phyloP scores from a whole-genome alignment of 2,888 invertebrate species.

The Hybos culiciformis region DNA sequence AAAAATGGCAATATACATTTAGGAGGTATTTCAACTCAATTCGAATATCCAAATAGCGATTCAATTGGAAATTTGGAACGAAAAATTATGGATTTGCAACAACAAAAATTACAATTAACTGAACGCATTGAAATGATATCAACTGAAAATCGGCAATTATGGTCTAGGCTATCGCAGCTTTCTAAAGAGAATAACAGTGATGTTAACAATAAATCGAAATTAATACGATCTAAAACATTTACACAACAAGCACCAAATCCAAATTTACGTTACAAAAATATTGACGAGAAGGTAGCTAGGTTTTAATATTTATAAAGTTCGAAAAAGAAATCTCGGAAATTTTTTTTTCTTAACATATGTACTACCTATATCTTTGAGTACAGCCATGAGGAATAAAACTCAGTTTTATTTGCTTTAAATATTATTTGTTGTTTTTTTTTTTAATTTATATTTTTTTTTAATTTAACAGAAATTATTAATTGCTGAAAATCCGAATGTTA shows the following conservation, averaged over 20 bases:
- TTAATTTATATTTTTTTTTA: no score
- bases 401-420: no score
- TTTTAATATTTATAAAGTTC: background rate
- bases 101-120: constrained; percentile 61
- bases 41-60: constrained; percentile 1
- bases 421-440: no score
- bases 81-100: constrained; percentile 51
- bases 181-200: constrained; percentile 9
- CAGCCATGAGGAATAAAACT: no score
- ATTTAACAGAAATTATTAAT: no score
- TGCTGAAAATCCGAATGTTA: no score
- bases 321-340: constrained; percentile 21
- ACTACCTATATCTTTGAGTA: no score
- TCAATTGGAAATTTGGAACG: constrained; percentile 31
- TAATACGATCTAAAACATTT: constrained; percentile 49
- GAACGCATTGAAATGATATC: constrained; percentile 71
- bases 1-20: constrained; percentile 30
- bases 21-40: constrained; percentile 6
- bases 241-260: constrained; percentile 51
- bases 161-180: constrained; percentile 41
- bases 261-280: constrained; percentile 38
- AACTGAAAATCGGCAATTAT: constrained; percentile 64
- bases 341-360: no score
- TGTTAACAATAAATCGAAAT: constrained; percentile 7
- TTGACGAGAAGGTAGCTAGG: no score